phyloP scores from a whole-genome alignment of 2,888 invertebrate genomes.

The Gastrophysa polygoni region DNA sequence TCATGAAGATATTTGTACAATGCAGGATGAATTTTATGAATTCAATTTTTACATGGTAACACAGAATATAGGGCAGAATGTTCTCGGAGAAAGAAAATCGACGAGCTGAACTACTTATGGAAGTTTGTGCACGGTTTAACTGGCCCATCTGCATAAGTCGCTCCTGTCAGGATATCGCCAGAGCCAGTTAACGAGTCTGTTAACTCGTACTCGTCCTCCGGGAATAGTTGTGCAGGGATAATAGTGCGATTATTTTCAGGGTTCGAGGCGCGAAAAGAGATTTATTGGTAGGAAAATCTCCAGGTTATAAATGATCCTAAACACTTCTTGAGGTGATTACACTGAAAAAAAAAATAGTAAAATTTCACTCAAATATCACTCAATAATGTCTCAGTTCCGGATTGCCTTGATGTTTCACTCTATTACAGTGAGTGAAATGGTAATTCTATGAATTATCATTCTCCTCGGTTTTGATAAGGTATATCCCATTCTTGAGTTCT shows the following conservation, averaged over 20 bases:
- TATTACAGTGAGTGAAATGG: too few species aligned
- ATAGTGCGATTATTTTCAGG: conserved; percentile 38
- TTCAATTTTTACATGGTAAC: too few species aligned
- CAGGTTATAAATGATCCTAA: background rate
- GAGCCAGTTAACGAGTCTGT: conserved; percentile 39
- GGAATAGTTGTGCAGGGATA: conserved; percentile 37
- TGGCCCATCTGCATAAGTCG: conserved; percentile 37
- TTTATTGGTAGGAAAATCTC: conserved; percentile 14
- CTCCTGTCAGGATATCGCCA: conserved; percentile 36
- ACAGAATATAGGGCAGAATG: too few species aligned
- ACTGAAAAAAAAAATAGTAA: background rate
- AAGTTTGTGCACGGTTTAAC: background rate
- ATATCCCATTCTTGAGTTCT: too few species aligned
- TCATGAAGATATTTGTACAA: too few species aligned
- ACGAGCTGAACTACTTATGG: background rate
- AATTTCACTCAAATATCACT: too few species aligned
- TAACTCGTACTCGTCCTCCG: conserved; percentile 37
- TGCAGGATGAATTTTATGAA: too few species aligned
- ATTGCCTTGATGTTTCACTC: too few species aligned
- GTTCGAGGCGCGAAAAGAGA: conserved; percentile 27
- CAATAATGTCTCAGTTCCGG: too few species aligned
- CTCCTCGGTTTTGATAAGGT: too few species aligned
- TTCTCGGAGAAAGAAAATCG: too few species aligned
- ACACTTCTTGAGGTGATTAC: background rate
- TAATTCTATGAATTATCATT: too few species aligned